Conservation (phyloP, 2,113 vertebrate species). For the Hippocampus guttulatus region DNA sequence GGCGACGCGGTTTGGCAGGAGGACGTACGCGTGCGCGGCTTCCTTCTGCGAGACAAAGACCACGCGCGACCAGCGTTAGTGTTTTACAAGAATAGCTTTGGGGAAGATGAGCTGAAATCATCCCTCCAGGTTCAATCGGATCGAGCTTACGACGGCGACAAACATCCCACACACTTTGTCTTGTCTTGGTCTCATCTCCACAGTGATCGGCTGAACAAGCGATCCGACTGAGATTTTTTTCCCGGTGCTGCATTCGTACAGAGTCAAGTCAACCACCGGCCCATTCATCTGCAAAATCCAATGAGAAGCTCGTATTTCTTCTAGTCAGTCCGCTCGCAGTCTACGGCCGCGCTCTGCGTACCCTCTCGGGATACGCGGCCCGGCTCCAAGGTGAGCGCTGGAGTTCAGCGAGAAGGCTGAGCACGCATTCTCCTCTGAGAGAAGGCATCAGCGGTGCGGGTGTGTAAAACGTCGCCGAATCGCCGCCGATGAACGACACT, state of each 20-base stretch:
- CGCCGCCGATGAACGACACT: conserved; percentile 36
- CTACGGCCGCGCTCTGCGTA: conserved; percentile 30
- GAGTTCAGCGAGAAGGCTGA: conserved; percentile 64
- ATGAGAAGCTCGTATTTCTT: background rate
- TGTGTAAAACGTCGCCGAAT: conserved; percentile 55
- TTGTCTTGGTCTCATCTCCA: conserved; percentile 47
- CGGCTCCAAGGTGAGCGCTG: conserved; percentile 51
- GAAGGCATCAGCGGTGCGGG: conserved; percentile 46
- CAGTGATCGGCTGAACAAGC: conserved; percentile 60
- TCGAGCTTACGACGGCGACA: background rate
- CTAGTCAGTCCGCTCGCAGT: background rate
- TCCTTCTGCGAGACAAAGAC: background rate
- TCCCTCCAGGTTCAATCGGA: background rate
- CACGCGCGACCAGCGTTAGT: background rate
- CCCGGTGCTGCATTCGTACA: conserved; percentile 70
- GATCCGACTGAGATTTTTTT: conserved; percentile 58
- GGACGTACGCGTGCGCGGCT: conserved; percentile 16
- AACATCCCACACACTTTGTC: background rate
- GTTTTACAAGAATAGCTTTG: too few relatives aligned
- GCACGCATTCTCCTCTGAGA: conserved; percentile 50
- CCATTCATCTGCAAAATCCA: conserved; percentile 54
- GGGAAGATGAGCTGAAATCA: too few relatives aligned
- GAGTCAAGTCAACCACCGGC: conserved; percentile 58
- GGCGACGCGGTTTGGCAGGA: conserved; percentile 59
- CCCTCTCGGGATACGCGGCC: conserved; percentile 44